Evolutionary conservation across 2,113 vertebrate genomes (phyloP), one percentile per base, ranked within the genome.

Genomic region (Syrrhaptes paradoxus): DNA sequence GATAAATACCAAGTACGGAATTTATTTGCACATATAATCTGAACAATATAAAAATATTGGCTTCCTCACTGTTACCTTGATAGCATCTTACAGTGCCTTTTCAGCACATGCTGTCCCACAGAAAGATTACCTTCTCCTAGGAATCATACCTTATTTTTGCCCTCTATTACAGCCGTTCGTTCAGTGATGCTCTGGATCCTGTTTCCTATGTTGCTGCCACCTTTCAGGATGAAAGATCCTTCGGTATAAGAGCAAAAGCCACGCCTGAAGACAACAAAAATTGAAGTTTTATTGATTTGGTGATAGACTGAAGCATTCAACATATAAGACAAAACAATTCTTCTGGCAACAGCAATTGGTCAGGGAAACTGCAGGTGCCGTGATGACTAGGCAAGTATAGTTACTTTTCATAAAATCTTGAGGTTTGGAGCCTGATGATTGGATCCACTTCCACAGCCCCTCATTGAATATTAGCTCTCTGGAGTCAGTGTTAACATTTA

Each of bases 81-180:
- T 9, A 67, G 9, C 48, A 63, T 45, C 48, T 76, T 51, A 54
- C 21, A 78, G 15, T 36, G 49, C 3, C 22, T 78, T 74, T 82
- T 48, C 48, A 85, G 62, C 11, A 66, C 36, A 31, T 6, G 10
- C n/a, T 79, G n/a, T n/a, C 87, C 58, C 38, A 79, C 8, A 48
- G 38, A 54, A 65, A 68, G 24, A 13, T 70, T 57, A 36, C 78
- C 62, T 89, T 32, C 22, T 41, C 36, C 29, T 25, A 34, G 25
- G 24, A 91, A 46, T 43, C 97, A 71, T 98, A 99, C 99, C 99
- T 99, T 99, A 67, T 98, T 98, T 97, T 98, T 99, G 82, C 99
- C 99, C 92, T 98, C 98, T 93, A 99, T 98, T 54, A 99, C 91
- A 97, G 98, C 98, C 4, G 96, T 98, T 92, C 98, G 97, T 92